Conservation (phyloP, 2,113 vertebrate genomes). For the Accipiter cooperii region DNA sequence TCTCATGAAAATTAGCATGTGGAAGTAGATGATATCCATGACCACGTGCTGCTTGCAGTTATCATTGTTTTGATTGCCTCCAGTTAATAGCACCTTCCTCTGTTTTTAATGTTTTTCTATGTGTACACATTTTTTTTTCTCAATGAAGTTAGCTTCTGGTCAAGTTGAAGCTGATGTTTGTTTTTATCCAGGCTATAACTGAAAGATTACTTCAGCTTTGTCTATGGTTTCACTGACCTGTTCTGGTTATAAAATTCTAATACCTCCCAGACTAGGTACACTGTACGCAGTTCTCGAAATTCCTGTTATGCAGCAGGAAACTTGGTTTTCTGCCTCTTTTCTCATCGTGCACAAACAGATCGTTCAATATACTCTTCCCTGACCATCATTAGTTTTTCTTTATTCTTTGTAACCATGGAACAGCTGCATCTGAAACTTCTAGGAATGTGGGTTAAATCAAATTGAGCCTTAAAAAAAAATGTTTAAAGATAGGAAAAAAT, state of each 20-base stretch:
- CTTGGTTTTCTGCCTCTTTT: background rate
- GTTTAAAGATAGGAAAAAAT: background rate
- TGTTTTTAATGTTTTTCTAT: background rate
- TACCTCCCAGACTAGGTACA: background rate
- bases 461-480: background rate
- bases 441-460: background rate
- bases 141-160: background rate
- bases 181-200: background rate
- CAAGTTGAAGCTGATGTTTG: background rate
- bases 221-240: background rate
- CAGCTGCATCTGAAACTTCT: background rate
- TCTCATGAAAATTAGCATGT: background rate
- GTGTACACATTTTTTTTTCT: background rate
- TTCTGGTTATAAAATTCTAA: background rate
- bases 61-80: background rate
- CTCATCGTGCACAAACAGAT: background rate
- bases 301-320: background rate
- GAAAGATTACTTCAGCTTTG: background rate
- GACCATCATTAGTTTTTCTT: background rate
- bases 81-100: background rate
- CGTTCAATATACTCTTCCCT: background rate
- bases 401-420: background rate
- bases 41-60: background rate
- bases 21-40: background rate
- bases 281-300: background rate